Evolutionary conservation across 2,797 vertebrate genomes (phyloP).

Genomic region (Sorex maritimensis): DNA sequence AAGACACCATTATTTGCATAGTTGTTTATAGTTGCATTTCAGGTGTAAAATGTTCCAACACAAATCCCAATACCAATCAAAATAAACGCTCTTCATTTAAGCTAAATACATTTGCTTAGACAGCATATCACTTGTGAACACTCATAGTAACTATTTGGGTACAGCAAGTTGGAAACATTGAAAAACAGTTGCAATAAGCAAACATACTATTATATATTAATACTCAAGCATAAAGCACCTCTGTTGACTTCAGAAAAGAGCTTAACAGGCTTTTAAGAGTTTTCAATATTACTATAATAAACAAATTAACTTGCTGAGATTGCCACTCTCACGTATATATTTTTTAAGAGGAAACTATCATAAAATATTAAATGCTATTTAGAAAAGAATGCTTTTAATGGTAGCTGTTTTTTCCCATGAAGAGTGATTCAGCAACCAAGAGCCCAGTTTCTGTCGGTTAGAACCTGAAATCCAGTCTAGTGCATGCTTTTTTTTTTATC

Average conservation of each 20-base stretch:
- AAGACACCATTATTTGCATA: too few relatives aligned
- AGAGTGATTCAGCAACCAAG: constrained; percentile 49
- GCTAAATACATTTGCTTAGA: neutral
- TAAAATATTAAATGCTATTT: constrained; percentile 68
- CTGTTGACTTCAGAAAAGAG: constrained; percentile 53
- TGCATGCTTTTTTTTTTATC: neutral
- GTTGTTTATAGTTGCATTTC: too few relatives aligned
- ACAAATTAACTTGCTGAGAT: constrained; percentile 58
- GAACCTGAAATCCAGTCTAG: constrained; percentile 12
- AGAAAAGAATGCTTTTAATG: constrained; percentile 62
- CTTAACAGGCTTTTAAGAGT: constrained; percentile 42
- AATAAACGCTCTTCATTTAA: neutral
- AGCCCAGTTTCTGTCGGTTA: constrained; percentile 20
- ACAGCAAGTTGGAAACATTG: constrained; percentile 6
- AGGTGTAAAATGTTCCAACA: too few relatives aligned
- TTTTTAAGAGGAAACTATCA: constrained; percentile 66
- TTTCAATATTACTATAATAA: constrained; percentile 49
- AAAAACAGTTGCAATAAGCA: constrained; percentile 40
- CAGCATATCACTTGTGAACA: constrained; percentile 46
- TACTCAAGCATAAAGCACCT: neutral
- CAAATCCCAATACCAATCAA: neutral
- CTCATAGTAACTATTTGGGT: neutral
- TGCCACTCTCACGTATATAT: neutral
- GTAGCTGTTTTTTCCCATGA: constrained; percentile 62
- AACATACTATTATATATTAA: neutral